Base-by-base conservation (phyloP, 2,888 invertebrate genomes). In the Myopa tessellatipennis region DNA sequence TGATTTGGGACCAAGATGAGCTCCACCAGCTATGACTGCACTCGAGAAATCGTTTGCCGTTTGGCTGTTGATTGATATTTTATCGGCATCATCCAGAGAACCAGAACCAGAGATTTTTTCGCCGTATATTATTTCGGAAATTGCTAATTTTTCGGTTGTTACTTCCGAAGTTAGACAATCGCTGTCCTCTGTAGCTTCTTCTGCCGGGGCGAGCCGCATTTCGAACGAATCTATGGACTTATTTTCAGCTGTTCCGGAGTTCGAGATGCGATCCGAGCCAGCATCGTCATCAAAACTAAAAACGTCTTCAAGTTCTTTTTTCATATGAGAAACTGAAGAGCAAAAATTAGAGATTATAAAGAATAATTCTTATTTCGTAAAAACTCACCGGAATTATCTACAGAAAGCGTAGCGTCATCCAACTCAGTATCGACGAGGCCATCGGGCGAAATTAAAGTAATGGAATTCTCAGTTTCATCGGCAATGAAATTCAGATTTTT, bases 231-330 rank as follows among this genome's bases (percentile, higher is more conserved):
- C 91, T 0, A 90, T 82, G 0, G 90, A 89, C 74, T 87, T 89
- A 73, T 84, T 87, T 77, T 90, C 89, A 52, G 83, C 83, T 50
- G 84, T 83, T 77, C 85, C 82, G n/a, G 83, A 82, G 34, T 81
- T 85, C 40, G 85, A 84, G 36, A 84, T 81, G 12, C 83, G 85
- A 76, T 84, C 86, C 16, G 84, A 86, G 60, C 83, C 84, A 12
- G 81, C 81, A 50, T 88, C 89, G 76, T 89, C 88, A 36, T 96
- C 96, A 86, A 95, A 94, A 79, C 92, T 92, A 84, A 94, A 95
- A 61, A 95, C 92, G 81, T 93, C 93, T 82, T 94, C 83, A 82
- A 87, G 84, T 85, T 91, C 87, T 88, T 85, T 84, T 63, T 88
- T 88, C 0, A 79, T 12, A 26, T 78, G 74, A 1, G 78, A 55